Evolutionary conservation across 2,113 vertebrate genomes (phyloP), one percentile per base, ranked within the genome.

Genomic region (Ctenodactylus gundi): DNA sequence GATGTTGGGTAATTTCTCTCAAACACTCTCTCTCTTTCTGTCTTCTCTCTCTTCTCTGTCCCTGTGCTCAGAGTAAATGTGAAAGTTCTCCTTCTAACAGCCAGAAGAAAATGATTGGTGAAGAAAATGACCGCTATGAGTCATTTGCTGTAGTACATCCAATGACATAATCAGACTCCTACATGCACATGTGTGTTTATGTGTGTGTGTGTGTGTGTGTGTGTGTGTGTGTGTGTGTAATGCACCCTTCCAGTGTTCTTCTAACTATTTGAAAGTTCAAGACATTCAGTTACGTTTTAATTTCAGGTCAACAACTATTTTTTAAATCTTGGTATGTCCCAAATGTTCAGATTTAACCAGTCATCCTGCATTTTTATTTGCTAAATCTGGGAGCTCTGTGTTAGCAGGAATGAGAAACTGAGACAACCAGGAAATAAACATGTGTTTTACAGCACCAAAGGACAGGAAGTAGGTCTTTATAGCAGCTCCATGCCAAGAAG

Each of bases 401-500:
- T 64, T 85, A 12, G 88, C 85, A 70, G 39, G 51, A 9, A 68
- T 58, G 23, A 76, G 18, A 89, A 57, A 91, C 51, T 70, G 55
- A 95, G 55, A 83, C 51, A n/a, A n/a, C 23, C 18, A 53, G 85
- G 36, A 95, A 93, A 77, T 55, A 83, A 87, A 36, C 2, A 53
- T 29, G 13, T 55, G 10, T 49, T 84, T 96, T 94, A 64, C 58
- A 85, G 41, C 3, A n/a, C 34, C 64, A 46, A 86, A 81, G 15
- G 2, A 4, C 2, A 70, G 46, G 44, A 85, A 81, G 17, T 62
- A 27, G 46, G 53, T 88, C 51, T 88, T 73, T 85, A 58, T 36
- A 91, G 36, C 27, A 20, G 31, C 21, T 75, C 23, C 44, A 11
- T 68, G 72, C 41, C 65, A 85, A 75, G 72, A 95, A 91, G 20